These are phyloP conservation scores for Lophochroa leadbeateri DNA, from an alignment of 2,113 vertebrate species.

Conservation along the genomic window DNA sequence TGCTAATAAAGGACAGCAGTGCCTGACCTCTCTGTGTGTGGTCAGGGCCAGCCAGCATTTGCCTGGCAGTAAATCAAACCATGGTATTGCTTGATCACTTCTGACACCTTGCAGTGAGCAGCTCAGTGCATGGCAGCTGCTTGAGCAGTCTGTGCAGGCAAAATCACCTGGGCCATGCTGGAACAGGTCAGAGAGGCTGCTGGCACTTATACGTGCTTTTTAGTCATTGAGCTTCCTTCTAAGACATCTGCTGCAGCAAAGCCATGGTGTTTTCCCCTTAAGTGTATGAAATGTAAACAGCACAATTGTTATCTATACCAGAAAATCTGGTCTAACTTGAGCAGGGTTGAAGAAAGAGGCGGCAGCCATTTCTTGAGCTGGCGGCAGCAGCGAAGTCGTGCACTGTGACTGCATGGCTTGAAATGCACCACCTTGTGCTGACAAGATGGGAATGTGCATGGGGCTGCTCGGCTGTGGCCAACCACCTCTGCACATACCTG, in stretches of 20 bases:
- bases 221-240: not conserved
- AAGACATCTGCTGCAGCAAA: not conserved
- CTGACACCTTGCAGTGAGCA: conserved; percentile 21
- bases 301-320: not conserved
- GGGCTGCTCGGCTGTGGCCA: not conserved
- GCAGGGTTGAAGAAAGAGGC: not conserved
- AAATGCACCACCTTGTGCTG: not conserved
- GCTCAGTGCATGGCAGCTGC: not conserved
- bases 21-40: conserved; percentile 1
- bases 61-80: not conserved
- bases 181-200: not conserved
- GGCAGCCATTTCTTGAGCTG: not conserved
- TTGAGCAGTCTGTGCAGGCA: not conserved
- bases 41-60: not conserved
- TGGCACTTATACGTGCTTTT: not conserved
- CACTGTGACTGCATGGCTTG: fast-evolving
- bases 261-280: not conserved
- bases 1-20: not conserved
- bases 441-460: not conserved
- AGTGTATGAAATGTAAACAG: conserved; percentile 36
- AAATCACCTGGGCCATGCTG: not conserved
- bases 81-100: not conserved
- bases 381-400: not conserved
- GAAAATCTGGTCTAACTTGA: conserved; percentile 52
- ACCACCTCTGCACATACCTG: not conserved